phyloP scores from a whole-genome alignment of 1,140 invertebrate species.

The Drosophila arizonae region DNA sequence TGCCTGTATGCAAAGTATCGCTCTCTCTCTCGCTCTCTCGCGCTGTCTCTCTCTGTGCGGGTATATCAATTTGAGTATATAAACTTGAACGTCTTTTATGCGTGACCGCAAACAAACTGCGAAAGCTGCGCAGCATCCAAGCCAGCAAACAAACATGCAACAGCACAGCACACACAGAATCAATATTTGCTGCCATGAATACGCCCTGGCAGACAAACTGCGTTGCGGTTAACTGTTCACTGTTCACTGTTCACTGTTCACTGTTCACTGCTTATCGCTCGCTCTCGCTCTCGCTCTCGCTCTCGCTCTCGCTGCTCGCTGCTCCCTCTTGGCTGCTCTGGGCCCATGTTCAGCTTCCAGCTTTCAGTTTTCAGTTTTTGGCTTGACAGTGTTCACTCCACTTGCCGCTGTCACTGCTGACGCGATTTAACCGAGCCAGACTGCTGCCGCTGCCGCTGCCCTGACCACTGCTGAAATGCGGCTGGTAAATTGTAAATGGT shows the following conservation, averaged over 20 bases:
- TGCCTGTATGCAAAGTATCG: neutral
- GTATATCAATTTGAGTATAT: constrained; percentile 29
- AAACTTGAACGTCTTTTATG: constrained; percentile 42
- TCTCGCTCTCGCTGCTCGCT: no score
- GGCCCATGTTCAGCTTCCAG: neutral
- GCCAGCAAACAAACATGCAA: constrained; percentile 35
- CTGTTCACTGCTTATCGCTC: neutral
- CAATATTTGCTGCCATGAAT: constrained; percentile 54
- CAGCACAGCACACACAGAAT: constrained; percentile 28
- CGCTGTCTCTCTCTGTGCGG: neutral
- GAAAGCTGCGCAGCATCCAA: constrained; percentile 20
- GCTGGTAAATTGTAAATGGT: constrained; percentile 25
- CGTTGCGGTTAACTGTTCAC: constrained; percentile 34
- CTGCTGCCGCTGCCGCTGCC: neutral
- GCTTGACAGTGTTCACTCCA: neutral
- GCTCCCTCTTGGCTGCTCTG: no score
- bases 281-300: no score
- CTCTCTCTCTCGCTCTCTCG: neutral
- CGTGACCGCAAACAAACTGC: constrained; percentile 40
- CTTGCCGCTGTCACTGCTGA: constrained; percentile 15
- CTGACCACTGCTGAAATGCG: constrained; percentile 11
- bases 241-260: constrained; percentile 15
- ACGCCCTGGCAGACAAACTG: constrained; percentile 27
- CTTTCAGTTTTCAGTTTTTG: neutral
- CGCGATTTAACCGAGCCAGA: constrained; percentile 12